Conservation (phyloP, 2,888 invertebrate genomes). For the Diaperis boleti region DNA sequence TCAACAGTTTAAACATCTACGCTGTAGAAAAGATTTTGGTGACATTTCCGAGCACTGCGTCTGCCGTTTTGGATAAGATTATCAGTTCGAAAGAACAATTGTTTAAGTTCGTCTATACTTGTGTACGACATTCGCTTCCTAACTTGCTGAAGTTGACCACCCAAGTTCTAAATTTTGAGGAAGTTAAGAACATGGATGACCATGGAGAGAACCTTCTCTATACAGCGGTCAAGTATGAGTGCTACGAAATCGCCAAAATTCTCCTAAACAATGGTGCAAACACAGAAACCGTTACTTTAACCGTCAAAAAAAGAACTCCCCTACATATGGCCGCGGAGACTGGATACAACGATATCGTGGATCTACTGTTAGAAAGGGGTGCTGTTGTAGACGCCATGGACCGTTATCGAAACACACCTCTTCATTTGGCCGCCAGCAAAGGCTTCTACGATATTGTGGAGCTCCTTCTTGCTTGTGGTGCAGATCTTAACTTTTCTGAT, state of each 20-base stretch:
- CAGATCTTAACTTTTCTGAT: slow-evolving; percentile 16
- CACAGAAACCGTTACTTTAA: background rate
- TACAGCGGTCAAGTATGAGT: slow-evolving; percentile 5
- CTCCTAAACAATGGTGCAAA: background rate
- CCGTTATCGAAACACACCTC: slow-evolving; percentile 20
- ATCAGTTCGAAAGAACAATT: background rate
- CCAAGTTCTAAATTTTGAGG: background rate
- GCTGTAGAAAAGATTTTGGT: slow-evolving; percentile 5
- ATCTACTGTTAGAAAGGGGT: background rate
- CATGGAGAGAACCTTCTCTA: slow-evolving; percentile 17
- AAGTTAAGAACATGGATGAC: background rate
- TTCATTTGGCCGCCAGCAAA: slow-evolving; percentile 16
- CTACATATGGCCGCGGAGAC: slow-evolving; percentile 14
- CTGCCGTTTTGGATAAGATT: background rate
- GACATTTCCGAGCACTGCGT: background rate
- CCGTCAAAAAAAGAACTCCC: background rate
- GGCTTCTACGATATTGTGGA: background rate
- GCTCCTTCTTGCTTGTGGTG: background rate
- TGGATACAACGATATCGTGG: background rate
- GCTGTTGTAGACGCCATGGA: slow-evolving; percentile 11
- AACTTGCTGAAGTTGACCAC: slow-evolving; percentile 4
- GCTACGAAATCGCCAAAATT: background rate
- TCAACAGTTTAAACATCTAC: slow-evolving; percentile 8
- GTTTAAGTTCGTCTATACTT: background rate
- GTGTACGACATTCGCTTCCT: too few species aligned